Percentiles rank a stretch among this genome's conserved stretches.
phyloP scores from a whole-genome alignment of 2,888 invertebrate species.

The Xestobium rufovillosum region DNA sequence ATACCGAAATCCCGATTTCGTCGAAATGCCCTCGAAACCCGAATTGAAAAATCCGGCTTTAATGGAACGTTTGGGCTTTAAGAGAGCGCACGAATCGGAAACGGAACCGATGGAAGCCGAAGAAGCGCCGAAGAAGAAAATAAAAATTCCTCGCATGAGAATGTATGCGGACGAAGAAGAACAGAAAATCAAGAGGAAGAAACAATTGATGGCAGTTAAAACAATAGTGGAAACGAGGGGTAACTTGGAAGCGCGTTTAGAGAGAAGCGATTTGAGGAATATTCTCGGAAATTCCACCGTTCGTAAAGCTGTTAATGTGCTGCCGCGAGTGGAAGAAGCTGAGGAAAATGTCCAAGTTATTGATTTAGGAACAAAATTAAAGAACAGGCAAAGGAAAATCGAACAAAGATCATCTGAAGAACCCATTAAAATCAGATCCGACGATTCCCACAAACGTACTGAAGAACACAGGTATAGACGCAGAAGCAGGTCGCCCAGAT shows the following conservation, averaged over 20 bases:
- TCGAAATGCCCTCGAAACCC: conserved; percentile 12
- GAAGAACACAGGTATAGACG: no score
- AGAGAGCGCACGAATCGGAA: conserved; percentile 26
- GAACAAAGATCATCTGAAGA: no score
- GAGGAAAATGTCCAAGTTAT: conserved; percentile 19
- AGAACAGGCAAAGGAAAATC: conserved; percentile 32
- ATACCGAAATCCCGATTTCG: conserved; percentile 28
- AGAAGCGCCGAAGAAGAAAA: conserved; percentile 42
- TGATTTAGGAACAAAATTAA: conserved; percentile 32
- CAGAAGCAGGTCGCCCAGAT: no score
- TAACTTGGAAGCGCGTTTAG: conserved; percentile 25
- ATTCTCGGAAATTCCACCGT: conserved; percentile 22
- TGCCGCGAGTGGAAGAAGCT: conserved; percentile 5
- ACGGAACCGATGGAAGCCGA: conserved; percentile 7
- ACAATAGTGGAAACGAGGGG: conserved; percentile 36
- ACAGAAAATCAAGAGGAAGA: conserved; percentile 47
- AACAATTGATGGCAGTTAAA: conserved; percentile 33
- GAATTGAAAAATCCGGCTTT: conserved; percentile 32
- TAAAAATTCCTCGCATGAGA: conserved; percentile 67
- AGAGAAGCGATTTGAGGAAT: conserved; percentile 28
- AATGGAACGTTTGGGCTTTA: conserved; percentile 34
- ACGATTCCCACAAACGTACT: no score
- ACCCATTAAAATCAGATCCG: no score
- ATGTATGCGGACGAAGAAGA: conserved; percentile 88
- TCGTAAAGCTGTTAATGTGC: conserved; percentile 2